Conservation (phyloP, 2,113 vertebrate species). For the Typhlomys cinereus region DNA sequence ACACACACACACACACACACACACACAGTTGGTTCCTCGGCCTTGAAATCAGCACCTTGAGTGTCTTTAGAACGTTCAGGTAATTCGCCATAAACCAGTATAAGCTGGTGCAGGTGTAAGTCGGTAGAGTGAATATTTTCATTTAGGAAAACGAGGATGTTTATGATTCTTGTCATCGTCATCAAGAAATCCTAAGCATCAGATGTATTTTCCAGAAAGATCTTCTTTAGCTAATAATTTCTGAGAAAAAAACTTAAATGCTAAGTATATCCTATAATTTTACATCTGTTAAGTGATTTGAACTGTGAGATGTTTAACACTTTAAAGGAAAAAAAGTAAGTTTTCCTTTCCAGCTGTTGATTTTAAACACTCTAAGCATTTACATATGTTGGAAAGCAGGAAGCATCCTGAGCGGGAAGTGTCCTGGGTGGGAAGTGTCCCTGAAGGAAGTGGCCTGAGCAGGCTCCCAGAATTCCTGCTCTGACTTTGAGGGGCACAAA, state of each 20-base stretch:
- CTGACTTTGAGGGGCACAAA: neutral
- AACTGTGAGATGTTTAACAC: constrained; percentile 72
- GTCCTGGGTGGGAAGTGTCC: too few relatives aligned
- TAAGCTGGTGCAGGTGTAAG: constrained; percentile 1
- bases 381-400: constrained; percentile 29
- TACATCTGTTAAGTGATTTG: constrained; percentile 76
- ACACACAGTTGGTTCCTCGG: neutral
- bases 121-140: constrained; percentile 43
- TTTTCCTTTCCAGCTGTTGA: constrained; percentile 83
- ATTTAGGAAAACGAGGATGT: constrained; percentile 38
- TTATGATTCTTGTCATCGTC: constrained; percentile 60
- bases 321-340: constrained; percentile 42
- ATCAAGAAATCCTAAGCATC: constrained; percentile 65
- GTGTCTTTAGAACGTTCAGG: neutral
- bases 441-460: too few relatives aligned
- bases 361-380: constrained; percentile 51
- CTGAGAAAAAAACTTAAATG: constrained; percentile 31
- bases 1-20: too few relatives aligned
- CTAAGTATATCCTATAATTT: constrained; percentile 80
- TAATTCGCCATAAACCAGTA: neutral
- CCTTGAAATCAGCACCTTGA: neutral
- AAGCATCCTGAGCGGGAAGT: too few relatives aligned
- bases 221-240: constrained; percentile 77
- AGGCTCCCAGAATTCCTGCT: constrained; percentile 64
- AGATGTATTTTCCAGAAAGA: constrained; percentile 72